Percentiles rank a stretch among this genome's conserved stretches.
These are phyloP conservation scores for Montipora sp. DNA, from an alignment of 64 coral and sea anemone genomes.

Conservation along the genomic window DNA sequence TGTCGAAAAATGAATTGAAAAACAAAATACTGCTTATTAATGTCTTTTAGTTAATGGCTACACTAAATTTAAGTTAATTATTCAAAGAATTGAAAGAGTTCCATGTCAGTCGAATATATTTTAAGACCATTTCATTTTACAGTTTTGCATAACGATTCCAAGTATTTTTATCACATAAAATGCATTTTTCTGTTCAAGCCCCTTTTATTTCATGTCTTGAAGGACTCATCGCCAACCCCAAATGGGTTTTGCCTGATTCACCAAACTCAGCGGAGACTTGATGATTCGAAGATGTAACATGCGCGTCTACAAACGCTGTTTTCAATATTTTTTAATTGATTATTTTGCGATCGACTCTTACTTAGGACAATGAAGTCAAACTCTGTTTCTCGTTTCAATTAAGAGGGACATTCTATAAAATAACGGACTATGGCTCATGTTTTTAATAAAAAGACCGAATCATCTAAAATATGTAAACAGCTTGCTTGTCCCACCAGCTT, in stretches of 20 bases:
- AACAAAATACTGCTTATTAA: background rate
- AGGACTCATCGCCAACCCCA: background rate
- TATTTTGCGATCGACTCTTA: background rate
- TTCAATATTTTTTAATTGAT: background rate
- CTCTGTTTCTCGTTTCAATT: conserved; percentile 39
- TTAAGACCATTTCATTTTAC: too few species aligned
- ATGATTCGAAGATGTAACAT: background rate
- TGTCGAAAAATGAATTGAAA: background rate
- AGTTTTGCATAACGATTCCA: too few species aligned
- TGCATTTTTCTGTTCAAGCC: too few species aligned
- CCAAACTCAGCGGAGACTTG: background rate
- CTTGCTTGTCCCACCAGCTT: conserved; percentile 36
- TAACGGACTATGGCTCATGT: background rate
- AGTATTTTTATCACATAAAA: too few species aligned
- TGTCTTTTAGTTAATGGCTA: background rate
- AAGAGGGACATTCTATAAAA: conserved; percentile 15
- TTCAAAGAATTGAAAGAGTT: background rate
- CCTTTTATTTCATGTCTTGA: too few species aligned
- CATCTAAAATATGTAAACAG: conserved; percentile 48
- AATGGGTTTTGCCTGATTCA: background rate
- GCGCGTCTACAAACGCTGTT: background rate
- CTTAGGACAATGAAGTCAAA: background rate
- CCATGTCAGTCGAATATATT: background rate
- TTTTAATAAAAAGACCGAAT: conserved; percentile 40
- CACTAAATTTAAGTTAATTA: background rate